These are phyloP conservation scores for Drosophila rellima DNA, from an alignment of 2,888 invertebrate genomes.

Conservation along the genomic window DNA sequence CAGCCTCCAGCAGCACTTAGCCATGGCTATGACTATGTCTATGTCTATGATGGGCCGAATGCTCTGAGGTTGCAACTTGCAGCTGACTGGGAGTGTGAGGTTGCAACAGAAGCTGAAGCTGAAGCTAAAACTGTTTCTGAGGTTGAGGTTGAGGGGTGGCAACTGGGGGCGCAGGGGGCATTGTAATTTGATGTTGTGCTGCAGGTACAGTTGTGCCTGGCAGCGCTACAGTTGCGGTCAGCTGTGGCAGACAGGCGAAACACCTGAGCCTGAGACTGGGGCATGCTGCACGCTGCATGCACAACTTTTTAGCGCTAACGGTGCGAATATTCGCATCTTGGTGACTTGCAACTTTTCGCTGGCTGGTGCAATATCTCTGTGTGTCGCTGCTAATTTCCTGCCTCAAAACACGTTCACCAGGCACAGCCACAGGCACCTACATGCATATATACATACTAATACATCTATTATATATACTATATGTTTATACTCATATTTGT, in stretches of 20 bases:
- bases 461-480: neutral
- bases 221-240: constrained; percentile 51
- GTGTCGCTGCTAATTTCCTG: constrained; percentile 67
- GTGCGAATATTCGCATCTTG: constrained; percentile 30
- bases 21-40: constrained; percentile 1
- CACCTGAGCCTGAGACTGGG: constrained; percentile 14
- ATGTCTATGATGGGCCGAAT: constrained; percentile 17
- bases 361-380: constrained; percentile 27
- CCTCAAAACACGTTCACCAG: constrained; percentile 18
- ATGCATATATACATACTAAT: neutral
- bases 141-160: neutral
- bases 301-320: constrained; percentile 39
- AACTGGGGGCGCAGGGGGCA: constrained; percentile 11
- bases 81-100: neutral
- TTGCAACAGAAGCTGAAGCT: neutral
- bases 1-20: neutral
- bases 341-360: constrained; percentile 36
- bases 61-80: neutral
- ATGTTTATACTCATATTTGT: constrained; percentile 38
- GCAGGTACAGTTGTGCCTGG: constrained; percentile 48
- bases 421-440: constrained; percentile 4
- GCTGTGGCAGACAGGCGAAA: constrained; percentile 6
- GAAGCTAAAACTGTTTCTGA: neutral
- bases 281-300: constrained; percentile 11
- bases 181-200: constrained; percentile 74